Conservation (phyloP, 2,888 invertebrate genomes). For the Caenorhabditis auriculariae region DNA sequence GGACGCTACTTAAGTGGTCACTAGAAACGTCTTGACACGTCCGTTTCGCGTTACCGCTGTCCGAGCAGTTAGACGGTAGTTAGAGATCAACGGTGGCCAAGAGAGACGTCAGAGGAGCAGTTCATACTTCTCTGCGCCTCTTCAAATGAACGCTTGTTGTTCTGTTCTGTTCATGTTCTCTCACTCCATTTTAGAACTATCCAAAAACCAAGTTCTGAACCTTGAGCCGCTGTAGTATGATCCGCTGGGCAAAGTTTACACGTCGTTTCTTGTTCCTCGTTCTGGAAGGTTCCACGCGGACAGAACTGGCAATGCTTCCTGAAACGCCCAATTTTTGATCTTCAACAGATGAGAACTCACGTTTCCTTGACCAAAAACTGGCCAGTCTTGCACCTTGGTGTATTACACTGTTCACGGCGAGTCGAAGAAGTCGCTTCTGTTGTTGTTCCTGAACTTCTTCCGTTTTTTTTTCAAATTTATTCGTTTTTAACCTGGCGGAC, state of each 20-base stretch:
- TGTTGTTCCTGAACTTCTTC: slow-evolving; percentile 75
- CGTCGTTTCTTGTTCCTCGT: slow-evolving; percentile 83
- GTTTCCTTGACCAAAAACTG: slow-evolving; percentile 83
- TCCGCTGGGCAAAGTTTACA: slow-evolving; percentile 88
- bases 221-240: slow-evolving; percentile 75
- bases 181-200: background rate
- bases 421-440: slow-evolving; percentile 83
- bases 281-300: slow-evolving; percentile 88
- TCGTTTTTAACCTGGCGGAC: slow-evolving; percentile 73
- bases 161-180: background rate
- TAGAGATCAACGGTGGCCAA: no score
- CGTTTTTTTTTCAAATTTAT: no score
- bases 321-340: slow-evolving; percentile 15
- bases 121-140: no score
- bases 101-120: background rate
- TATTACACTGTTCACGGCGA: slow-evolving; percentile 84
- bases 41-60: no score
- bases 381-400: slow-evolving; percentile 82
- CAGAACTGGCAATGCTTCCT: slow-evolving; percentile 84
- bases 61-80: no score
- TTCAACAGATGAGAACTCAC: slow-evolving; percentile 20
- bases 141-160: no score
- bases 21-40: no score
- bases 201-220: slow-evolving; percentile 14
- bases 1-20: no score